Evolutionary conservation across 1,140 invertebrate species (phyloP), one percentile per base, ranked within the genome.

Genomic region (Diprion similis): DNA sequence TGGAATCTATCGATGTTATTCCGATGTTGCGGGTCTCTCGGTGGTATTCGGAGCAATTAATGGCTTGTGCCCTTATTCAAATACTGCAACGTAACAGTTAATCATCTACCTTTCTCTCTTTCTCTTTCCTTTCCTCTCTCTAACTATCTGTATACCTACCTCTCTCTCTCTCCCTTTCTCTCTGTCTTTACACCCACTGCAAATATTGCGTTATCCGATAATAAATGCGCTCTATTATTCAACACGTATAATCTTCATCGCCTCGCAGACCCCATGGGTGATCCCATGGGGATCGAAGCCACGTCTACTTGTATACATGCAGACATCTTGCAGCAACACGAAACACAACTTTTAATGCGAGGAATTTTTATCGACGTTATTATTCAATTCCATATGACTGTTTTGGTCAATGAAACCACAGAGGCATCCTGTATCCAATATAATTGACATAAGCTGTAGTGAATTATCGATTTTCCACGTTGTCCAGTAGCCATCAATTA

Each of bases 141-240:
- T 37, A n/a, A n/a, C 24, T 37, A 6, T 37, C 24, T 37, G 2
- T 59, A 59, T 8, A 59, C 51, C 51, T 8, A 59, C 51, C n/a
- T 15, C 51, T 59, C 51, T 37, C 0, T 37, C 24, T 37, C 24
- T 37, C 24, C 6, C 24, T 37, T 6, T 37, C 24, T 37, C 24
- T 37, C 24, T 37, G 24, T 37, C 24, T 37, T 37, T 59, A 59
- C 51, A 59, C 51, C 51, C 51, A 59, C 51, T 59, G 51, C 51
- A 59, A 59, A 59, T 17, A 59, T 59, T 59, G 11, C 46, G 69
- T 47, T 47, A 70, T 70, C 69, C 69, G 46, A 70, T 70, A 70
- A 70, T 70, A 70, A 70, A 70, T 70, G 15, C 46, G 46, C 45
- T 70, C 46, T 70, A 70, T 70, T 46, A 70, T 70, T 70, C 69